Conservation (phyloP, 1,140 invertebrate genomes). For the Drosophila nigromelanica region DNA sequence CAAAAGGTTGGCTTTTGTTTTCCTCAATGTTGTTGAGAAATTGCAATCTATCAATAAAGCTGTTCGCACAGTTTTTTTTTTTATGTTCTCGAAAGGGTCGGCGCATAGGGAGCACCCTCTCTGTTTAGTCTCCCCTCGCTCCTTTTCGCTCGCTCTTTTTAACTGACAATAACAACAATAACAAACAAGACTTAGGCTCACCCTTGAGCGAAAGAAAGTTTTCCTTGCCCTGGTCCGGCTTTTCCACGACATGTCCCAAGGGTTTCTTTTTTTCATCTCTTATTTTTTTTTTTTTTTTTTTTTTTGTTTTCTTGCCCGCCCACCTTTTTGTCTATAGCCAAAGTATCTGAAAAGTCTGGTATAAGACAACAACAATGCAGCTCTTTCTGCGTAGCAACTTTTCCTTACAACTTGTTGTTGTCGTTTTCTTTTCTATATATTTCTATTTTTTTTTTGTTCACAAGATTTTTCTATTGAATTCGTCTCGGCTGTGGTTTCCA, state of each 20-base stretch:
- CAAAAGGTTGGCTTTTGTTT: slow-evolving; percentile 67
- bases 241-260: slow-evolving; percentile 56
- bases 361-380: slow-evolving; percentile 33
- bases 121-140: not conserved
- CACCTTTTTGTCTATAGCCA: slow-evolving; percentile 14
- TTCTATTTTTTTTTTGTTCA: slow-evolving; percentile 12
- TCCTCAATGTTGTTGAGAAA: slow-evolving; percentile 44
- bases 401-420: slow-evolving; percentile 65
- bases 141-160: not conserved
- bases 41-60: slow-evolving; percentile 80
- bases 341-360: slow-evolving; percentile 14
- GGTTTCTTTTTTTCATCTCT: slow-evolving; percentile 27
- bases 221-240: slow-evolving; percentile 38
- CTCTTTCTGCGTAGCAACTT: slow-evolving; percentile 56
- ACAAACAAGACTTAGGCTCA: slow-evolving; percentile 50
- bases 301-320: slow-evolving; percentile 2
- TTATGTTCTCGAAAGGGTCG: slow-evolving; percentile 6
- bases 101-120: slow-evolving; percentile 11
- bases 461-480: slow-evolving; percentile 47
- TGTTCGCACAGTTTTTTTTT: slow-evolving; percentile 15
- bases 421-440: slow-evolving; percentile 9
- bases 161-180: slow-evolving; percentile 42
- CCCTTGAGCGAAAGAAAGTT: slow-evolving; percentile 43
- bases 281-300: not conserved
- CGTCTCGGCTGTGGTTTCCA: slow-evolving; percentile 60